Base-by-base conservation (phyloP, 2,113 vertebrate species). In the Columbina picui region DNA sequence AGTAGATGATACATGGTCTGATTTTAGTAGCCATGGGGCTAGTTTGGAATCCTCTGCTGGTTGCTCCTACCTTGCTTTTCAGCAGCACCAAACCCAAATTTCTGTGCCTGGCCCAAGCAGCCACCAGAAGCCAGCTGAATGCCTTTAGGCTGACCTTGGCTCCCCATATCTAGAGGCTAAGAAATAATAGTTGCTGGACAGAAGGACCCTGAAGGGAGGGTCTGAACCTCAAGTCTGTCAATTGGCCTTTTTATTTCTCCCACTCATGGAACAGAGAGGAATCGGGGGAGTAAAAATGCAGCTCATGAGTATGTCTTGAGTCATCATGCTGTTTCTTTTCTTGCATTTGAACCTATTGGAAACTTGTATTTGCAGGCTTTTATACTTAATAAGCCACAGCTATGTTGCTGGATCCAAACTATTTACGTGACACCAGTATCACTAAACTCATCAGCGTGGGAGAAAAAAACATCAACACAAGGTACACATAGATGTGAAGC, bases 161-260 rank as follows among this genome's bases (percentile, higher is more conserved):
- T 69, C 25, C n/a, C 41, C 4, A 0, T 17, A 56, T 4, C 30
- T 14, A 21, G 1, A 50, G n/a, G 17, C 60, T 32, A 30, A 69
- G 73, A 56, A 47, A 10, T 13, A 84, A 16, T 4, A 77, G 36
- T 9, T 77, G n/a, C 60, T 60, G n/a, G 18, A n/a, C 34, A 79
- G 67, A 80, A 89, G 23, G 16, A 76, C 29, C 26, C 63, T 53
- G 39, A 89, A 79, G 50, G 12, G 5, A 20, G 43, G 13, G 14
- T 12, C 30, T 45, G 78, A 82, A 65, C 45, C 17, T 50, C 22
- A 2, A 55, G 20, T 68, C 20, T 22, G 21, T 50, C 75, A 60
- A 2, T 1, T 39, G 15, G 2, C 23, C 23, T 74, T 84, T 78
- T 55, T 47, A 59, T 75, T 81, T 26, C 56, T 87, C n/a, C 74